Evolutionary conservation across 2,113 vertebrate species (phyloP).

Genomic region (Tetrao urogallus): DNA sequence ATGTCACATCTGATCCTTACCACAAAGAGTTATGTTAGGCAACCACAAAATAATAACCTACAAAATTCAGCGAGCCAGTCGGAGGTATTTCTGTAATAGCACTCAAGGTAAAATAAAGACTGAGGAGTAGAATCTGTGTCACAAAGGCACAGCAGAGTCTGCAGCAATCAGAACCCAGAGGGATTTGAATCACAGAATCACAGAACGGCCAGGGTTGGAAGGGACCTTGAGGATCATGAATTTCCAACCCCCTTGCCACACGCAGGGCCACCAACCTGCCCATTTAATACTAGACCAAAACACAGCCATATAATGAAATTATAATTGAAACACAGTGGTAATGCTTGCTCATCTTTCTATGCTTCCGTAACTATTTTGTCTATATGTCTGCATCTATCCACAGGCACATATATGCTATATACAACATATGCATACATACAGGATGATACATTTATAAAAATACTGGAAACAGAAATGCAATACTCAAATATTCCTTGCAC

Average conservation of each 20-base stretch:
- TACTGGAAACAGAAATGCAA: background rate
- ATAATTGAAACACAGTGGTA: background rate
- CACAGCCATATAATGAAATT: no score
- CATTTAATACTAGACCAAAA: no score
- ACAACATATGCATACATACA: background rate
- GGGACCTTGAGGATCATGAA: no score
- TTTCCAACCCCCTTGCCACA: no score
- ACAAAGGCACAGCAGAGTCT: background rate
- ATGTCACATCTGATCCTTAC: slow-evolving; percentile 15
- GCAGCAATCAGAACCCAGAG: background rate
- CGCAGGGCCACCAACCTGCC: no score
- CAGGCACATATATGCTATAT: background rate
- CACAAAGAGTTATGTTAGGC: background rate
- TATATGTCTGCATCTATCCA: background rate
- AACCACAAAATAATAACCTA: slow-evolving; percentile 58
- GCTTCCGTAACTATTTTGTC: background rate
- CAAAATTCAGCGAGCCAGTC: background rate
- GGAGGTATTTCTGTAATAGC: background rate
- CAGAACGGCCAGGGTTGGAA: no score
- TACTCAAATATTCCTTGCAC: background rate
- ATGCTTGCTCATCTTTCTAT: background rate
- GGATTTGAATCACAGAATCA: background rate
- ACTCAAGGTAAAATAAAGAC: slow-evolving; percentile 29
- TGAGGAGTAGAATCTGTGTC: background rate
- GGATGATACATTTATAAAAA: background rate